A percentile compares a stretch with the other conserved stretches of the same genome.
phyloP scores from a whole-genome alignment of 2,888 invertebrate species.

The Ennomos quercinarius region DNA sequence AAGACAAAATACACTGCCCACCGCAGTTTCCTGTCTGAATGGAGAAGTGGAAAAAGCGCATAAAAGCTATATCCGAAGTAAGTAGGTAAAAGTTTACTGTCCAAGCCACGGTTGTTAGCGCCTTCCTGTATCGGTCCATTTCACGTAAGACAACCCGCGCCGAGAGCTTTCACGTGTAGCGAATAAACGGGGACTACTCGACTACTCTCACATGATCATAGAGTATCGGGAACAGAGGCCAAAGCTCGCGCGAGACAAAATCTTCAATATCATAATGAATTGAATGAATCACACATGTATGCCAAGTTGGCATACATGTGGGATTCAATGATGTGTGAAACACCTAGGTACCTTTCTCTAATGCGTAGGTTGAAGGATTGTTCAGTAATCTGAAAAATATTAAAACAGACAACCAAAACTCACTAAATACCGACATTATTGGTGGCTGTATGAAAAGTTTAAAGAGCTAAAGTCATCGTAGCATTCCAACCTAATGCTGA shows the following conservation, averaged over 20 bases:
- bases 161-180: slow-evolving; percentile 34
- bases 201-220: not conserved
- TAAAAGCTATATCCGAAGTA: slow-evolving; percentile 25
- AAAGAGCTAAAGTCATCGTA: no score
- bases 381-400: no score
- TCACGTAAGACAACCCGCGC: slow-evolving; percentile 13
- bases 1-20: slow-evolving; percentile 1
- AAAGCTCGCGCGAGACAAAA: not conserved
- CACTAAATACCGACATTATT: no score
- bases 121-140: slow-evolving; percentile 15
- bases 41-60: slow-evolving; percentile 11
- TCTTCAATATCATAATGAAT: no score
- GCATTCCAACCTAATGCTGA: no score
- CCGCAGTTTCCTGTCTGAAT: slow-evolving; percentile 9
- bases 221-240: not conserved
- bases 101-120: slow-evolving; percentile 13
- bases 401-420: no score
- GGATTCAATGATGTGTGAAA: no score
- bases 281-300: no score
- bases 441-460: no score
- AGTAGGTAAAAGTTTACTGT: slow-evolving; percentile 24
- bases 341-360: no score
- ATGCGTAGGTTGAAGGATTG: no score
- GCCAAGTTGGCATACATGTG: no score
- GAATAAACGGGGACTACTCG: slow-evolving; percentile 10